Percentiles rank a stretch among this genome's conserved stretches.
phyloP scores from a whole-genome alignment of 1,140 invertebrate species.

The Tachypleus tridentatus region DNA sequence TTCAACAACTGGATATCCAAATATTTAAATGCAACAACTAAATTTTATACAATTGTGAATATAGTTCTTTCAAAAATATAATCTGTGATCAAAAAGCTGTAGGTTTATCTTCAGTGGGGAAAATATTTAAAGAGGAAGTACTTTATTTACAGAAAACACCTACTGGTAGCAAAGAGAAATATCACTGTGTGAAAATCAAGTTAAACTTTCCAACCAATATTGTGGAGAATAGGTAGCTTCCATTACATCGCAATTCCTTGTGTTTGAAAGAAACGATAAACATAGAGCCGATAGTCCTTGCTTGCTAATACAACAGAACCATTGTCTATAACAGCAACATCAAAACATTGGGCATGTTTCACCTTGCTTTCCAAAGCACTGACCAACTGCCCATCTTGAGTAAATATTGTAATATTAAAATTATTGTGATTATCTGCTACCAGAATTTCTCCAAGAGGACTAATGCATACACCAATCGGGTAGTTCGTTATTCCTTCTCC shows the following conservation, averaged over 20 bases:
- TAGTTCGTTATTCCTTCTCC: slow-evolving; percentile 98
- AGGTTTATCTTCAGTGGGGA: too few species aligned
- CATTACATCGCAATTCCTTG: neutral
- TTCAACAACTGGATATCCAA: too few species aligned
- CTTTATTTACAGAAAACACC: too few species aligned
- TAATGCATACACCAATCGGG: slow-evolving; percentile 97
- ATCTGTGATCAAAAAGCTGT: too few species aligned
- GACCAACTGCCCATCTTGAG: slow-evolving; percentile 90
- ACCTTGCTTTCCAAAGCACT: slow-evolving; percentile 96
- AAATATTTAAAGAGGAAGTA: too few species aligned
- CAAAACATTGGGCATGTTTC: slow-evolving; percentile 99
- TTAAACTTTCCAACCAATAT: too few species aligned
- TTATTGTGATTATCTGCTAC: slow-evolving; percentile 99
- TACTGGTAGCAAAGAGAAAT: too few species aligned
- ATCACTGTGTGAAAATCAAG: too few species aligned
- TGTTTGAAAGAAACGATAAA: slow-evolving; percentile 65
- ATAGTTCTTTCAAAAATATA: too few species aligned
- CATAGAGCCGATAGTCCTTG: slow-evolving; percentile 98
- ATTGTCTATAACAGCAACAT: slow-evolving; percentile 97
- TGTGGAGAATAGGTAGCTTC: too few species aligned
- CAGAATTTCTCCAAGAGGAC: slow-evolving; percentile 85
- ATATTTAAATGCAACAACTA: too few species aligned
- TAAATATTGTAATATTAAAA: slow-evolving; percentile 97
- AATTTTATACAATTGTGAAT: too few species aligned
- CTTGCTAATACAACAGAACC: slow-evolving; percentile 97